These are phyloP conservation scores for Cryptomyrus ogoouensis DNA, from an alignment of 2,113 vertebrate genomes.

Conservation along the genomic window DNA sequence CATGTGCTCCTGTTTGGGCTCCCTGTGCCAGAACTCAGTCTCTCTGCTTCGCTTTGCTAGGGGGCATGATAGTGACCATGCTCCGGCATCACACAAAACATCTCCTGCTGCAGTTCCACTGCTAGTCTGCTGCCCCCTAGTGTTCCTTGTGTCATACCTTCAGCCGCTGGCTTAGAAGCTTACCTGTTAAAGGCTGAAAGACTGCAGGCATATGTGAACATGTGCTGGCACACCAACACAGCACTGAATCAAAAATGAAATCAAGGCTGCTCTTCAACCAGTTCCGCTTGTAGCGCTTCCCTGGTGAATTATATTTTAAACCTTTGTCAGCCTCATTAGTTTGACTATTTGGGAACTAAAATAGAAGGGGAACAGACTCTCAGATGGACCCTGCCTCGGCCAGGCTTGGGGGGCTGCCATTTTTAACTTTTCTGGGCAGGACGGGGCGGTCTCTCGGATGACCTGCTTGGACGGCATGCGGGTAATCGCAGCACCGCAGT, in stretches of 20 bases:
- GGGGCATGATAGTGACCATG: neutral
- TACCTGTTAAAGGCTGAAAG: neutral
- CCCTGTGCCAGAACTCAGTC: neutral
- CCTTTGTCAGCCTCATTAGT: neutral
- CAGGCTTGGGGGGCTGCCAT: neutral
- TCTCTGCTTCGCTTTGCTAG: neutral
- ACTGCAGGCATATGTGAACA: neutral
- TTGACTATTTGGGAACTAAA: neutral
- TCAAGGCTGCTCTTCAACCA: neutral
- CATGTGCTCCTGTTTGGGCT: neutral
- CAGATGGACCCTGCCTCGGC: neutral
- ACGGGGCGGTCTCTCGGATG: neutral
- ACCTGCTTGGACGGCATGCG: neutral
- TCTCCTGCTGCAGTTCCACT: slow-evolving; percentile 27
- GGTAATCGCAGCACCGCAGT: neutral
- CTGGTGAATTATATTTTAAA: neutral
- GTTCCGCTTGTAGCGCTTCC: neutral
- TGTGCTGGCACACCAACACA: neutral
- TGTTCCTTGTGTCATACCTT: neutral
- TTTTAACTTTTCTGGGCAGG: neutral
- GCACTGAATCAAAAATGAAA: neutral
- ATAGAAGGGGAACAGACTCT: neutral
- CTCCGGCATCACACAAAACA: neutral
- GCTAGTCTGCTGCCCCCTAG: slow-evolving; percentile 20
- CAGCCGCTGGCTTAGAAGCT: neutral